Evolutionary conservation across 2,888 invertebrate species (phyloP).

Genomic region (Hymenopus coronatus): DNA sequence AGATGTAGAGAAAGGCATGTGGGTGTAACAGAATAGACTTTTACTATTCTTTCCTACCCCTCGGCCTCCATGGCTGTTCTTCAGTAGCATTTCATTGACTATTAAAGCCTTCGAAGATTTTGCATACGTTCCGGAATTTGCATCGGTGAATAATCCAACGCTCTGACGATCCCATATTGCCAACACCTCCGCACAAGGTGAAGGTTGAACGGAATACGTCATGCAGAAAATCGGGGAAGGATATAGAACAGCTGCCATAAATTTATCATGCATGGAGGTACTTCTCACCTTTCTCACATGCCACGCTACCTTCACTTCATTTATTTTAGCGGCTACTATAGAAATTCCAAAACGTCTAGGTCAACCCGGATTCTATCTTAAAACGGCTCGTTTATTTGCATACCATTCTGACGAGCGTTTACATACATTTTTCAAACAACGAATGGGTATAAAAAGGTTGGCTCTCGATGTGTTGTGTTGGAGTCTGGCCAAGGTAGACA

Average conservation of each 20-base stretch:
- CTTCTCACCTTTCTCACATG: not conserved
- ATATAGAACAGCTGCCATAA: not conserved
- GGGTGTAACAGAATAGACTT: no score
- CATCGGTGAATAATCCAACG: not conserved
- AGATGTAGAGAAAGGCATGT: no score
- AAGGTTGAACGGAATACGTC: not conserved
- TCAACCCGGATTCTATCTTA: not conserved
- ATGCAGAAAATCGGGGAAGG: not conserved
- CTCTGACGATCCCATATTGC: not conserved
- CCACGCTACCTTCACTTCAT: not conserved
- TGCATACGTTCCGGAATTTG: no score
- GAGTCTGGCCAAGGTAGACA: not conserved
- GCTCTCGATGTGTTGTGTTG: not conserved
- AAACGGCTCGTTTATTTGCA: not conserved
- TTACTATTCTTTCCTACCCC: no score
- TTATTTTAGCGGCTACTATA: not conserved
- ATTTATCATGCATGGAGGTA: not conserved
- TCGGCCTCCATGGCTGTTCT: no score
- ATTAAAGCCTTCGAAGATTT: no score
- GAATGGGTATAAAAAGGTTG: not conserved
- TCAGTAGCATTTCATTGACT: no score
- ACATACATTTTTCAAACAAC: not conserved
- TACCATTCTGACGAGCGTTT: not conserved
- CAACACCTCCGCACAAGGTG: not conserved
- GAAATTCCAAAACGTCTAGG: not conserved